Conservation (phyloP, 2,113 vertebrate species). For the Mesembrinibis cayennensis region DNA sequence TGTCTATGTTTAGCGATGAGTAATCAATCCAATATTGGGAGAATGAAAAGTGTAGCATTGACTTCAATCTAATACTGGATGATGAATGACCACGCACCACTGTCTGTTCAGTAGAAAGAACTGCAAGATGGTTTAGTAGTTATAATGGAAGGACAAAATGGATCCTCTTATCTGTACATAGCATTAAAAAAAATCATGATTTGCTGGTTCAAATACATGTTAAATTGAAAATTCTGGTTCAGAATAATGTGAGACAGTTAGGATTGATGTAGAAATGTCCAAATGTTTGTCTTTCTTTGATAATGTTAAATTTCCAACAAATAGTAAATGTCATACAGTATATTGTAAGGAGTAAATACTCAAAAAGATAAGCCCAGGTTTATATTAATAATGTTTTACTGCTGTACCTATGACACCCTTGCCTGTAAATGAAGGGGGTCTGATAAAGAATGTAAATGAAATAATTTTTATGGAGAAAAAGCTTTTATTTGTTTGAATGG, state of each 20-base stretch:
- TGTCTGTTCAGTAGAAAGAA: not conserved
- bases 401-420: not conserved
- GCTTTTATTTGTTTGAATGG: not conserved
- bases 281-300: not conserved
- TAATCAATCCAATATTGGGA: not conserved
- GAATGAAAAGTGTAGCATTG: not conserved
- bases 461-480: not conserved
- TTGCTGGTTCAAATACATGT: not conserved
- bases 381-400: not conserved
- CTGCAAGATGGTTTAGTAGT: not conserved
- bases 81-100: not conserved
- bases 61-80: not conserved
- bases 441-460: not conserved
- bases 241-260: not conserved
- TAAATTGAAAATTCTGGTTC: not conserved
- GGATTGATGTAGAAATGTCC: not conserved
- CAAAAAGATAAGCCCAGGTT: not conserved
- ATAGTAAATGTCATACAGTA: not conserved
- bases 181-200: not conserved
- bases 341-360: not conserved
- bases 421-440: not conserved
- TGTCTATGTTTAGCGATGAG: not conserved
- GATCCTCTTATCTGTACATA: not conserved
- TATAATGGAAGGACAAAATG: not conserved
- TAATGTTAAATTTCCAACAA: not conserved